Conservation (phyloP, 2,797 vertebrate species). For the Synaphobranchus kaupii region DNA sequence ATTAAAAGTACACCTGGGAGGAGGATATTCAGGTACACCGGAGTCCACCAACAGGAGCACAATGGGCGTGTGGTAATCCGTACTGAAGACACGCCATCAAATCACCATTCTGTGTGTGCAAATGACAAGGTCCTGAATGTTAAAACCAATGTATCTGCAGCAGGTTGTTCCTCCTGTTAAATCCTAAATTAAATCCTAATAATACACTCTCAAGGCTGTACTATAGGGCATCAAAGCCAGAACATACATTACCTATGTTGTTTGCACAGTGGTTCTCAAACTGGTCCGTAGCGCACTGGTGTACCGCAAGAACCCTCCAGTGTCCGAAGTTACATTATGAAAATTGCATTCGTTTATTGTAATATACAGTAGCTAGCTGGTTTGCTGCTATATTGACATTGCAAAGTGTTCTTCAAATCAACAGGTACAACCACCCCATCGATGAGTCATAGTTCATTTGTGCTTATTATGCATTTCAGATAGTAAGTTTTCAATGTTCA, state of each 20-base stretch:
- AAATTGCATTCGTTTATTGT: not conserved
- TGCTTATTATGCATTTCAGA: conserved; percentile 6
- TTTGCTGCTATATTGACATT: not conserved
- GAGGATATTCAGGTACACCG: conserved; percentile 53
- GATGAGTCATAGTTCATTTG: not conserved
- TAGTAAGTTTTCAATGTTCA: not conserved
- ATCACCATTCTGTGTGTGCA: not conserved
- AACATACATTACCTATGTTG: not conserved
- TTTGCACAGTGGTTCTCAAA: not conserved
- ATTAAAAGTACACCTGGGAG: conserved; percentile 61
- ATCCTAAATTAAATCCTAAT: not conserved
- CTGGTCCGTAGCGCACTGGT: not conserved
- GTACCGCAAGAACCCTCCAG: not conserved
- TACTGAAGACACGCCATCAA: not conserved
- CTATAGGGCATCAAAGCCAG: not conserved
- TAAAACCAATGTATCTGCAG: not conserved
- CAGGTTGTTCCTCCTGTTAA: not conserved
- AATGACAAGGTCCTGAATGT: not conserved
- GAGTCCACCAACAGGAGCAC: not conserved
- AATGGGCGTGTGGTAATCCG: not conserved
- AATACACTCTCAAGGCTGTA: not conserved
- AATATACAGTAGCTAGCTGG: not conserved
- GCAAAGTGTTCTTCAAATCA: not conserved
- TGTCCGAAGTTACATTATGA: not conserved
- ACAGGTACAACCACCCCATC: not conserved